Conservation (phyloP, 2,888 invertebrate genomes). For the Nesidiocoris tenuis region DNA sequence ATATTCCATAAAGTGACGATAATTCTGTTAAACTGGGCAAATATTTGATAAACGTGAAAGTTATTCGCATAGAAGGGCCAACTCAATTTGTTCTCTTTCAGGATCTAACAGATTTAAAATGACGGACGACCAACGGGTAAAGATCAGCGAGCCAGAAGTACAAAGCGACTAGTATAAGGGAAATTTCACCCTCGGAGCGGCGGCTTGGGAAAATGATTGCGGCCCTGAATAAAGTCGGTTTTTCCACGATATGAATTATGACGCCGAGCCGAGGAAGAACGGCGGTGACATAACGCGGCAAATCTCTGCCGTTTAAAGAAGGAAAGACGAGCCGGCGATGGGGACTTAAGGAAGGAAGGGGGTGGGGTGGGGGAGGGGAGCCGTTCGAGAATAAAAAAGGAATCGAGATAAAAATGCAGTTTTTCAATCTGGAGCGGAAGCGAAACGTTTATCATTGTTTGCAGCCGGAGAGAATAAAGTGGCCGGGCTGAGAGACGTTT, state of each 20-base stretch:
- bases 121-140: not conserved
- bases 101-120: not conserved
- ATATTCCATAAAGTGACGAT: no score
- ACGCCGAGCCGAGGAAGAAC: not conserved
- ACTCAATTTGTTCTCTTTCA: no score
- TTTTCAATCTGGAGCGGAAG: slow-evolving; percentile 11
- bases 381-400: not conserved
- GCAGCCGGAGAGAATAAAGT: not conserved
- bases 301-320: not conserved
- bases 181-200: not conserved
- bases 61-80: no score
- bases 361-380: not conserved
- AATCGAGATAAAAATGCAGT: slow-evolving; percentile 19
- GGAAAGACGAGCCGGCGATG: no score
- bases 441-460: not conserved
- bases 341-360: no score
- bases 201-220: not conserved
- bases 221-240: not conserved
- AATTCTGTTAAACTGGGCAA: no score
- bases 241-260: not conserved
- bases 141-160: not conserved
- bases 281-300: not conserved
- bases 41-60: no score
- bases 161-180: no score
- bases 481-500: no score